A percentile compares a stretch with the other conserved stretches of the same genome.
phyloP scores from a whole-genome alignment of 2,113 vertebrate genomes.

The Gobiocypris rarus region DNA sequence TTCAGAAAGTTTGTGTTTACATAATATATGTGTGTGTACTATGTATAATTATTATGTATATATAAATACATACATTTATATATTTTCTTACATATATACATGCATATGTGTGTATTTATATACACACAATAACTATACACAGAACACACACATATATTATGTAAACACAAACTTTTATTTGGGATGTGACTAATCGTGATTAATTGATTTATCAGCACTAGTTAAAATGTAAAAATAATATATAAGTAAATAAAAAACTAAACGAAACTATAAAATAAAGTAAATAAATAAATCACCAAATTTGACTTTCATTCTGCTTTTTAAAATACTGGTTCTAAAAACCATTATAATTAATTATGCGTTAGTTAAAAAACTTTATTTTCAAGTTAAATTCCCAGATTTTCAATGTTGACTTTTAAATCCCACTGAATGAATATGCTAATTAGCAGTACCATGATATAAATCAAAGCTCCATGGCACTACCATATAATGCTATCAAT shows the following conservation, averaged over 20 bases:
- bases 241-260: neutral
- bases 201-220: too few relatives aligned
- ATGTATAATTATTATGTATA: too few relatives aligned
- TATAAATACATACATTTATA: too few relatives aligned
- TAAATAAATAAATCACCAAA: neutral
- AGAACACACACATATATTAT: too few relatives aligned
- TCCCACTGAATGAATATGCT: neutral
- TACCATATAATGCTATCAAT: slow-evolving; percentile 12
- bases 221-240: neutral
- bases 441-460: slow-evolving; percentile 1
- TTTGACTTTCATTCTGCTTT: neutral
- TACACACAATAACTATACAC: too few relatives aligned
- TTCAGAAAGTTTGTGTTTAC: too few relatives aligned
- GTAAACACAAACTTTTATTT: too few relatives aligned
- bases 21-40: too few relatives aligned
- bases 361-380: neutral
- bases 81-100: too few relatives aligned
- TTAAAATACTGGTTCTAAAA: neutral
- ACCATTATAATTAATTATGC: too few relatives aligned
- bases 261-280: neutral
- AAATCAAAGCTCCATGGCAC: slow-evolving; percentile 2
- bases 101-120: too few relatives aligned
- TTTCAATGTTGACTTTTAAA: slow-evolving; percentile 13
- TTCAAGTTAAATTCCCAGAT: neutral
- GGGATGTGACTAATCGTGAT: too few relatives aligned